Evolutionary conservation across 2,888 invertebrate genomes (phyloP).

Genomic region (Phragmatobia fuliginosa): DNA sequence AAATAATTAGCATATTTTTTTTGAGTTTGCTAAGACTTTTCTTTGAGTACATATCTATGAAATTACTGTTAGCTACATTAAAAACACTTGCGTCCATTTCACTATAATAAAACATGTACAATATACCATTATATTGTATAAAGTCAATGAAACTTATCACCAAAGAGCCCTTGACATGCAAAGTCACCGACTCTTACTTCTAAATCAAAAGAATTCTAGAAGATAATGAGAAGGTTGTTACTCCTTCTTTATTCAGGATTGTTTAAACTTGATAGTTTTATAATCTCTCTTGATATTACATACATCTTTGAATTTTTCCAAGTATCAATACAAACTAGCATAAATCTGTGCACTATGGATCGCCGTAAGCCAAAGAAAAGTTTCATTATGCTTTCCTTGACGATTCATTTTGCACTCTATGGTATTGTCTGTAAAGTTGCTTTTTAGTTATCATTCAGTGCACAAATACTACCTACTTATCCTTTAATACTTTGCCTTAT

Average conservation of each 20-base stretch:
- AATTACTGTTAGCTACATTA: not conserved
- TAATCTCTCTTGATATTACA: not conserved
- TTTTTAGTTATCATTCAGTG: not conserved
- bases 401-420: not conserved
- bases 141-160: too few species aligned
- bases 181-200: not conserved
- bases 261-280: not conserved
- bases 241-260: not conserved
- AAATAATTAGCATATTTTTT: not conserved
- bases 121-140: too few species aligned
- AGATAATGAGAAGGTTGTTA: not conserved
- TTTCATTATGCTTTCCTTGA: not conserved
- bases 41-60: not conserved
- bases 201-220: not conserved
- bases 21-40: not conserved
- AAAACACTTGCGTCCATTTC: not conserved
- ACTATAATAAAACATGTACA: not conserved
- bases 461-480: not conserved
- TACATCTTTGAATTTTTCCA: not conserved
- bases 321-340: not conserved
- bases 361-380: not conserved
- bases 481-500: not conserved
- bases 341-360: not conserved
- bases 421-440: not conserved
- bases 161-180: not conserved